A percentile compares a stretch with the other conserved stretches of the same genome.
Conservation (phyloP, 2,113 vertebrate species). For the Brachionichthys hirsutus region DNA sequence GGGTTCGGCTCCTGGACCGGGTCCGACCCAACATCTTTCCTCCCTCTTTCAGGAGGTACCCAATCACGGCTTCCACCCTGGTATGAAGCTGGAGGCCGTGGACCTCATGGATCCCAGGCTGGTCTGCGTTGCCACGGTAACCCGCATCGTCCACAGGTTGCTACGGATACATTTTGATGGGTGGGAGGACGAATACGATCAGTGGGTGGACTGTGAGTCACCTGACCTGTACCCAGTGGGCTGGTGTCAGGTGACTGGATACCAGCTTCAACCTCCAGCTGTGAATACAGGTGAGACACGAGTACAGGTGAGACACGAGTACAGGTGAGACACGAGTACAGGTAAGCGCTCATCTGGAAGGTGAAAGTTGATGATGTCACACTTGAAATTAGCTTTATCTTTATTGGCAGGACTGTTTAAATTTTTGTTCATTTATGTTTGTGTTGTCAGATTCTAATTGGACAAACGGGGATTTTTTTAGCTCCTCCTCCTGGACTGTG, state of each 20-base stretch:
- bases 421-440: background rate
- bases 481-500: too few relatives aligned
- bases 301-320: constrained; percentile 6
- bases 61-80: constrained; percentile 90
- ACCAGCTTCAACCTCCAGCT: constrained; percentile 92
- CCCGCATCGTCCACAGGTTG: constrained; percentile 91
- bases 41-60: constrained; percentile 84
- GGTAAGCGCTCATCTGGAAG: too few relatives aligned
- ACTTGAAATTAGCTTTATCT: too few relatives aligned
- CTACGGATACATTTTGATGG: constrained; percentile 95
- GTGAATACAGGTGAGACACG: constrained; percentile 76
- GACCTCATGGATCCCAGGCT: constrained; percentile 97
- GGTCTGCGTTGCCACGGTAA: constrained; percentile 96
- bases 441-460: too few relatives aligned
- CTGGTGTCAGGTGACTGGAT: constrained; percentile 95
- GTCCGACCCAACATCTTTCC: too few relatives aligned
- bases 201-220: constrained; percentile 97
- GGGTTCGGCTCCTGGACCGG: too few relatives aligned
- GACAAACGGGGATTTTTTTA: too few relatives aligned
- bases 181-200: constrained; percentile 96
- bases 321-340: too few relatives aligned
- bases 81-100: constrained; percentile 96
- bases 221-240: constrained; percentile 95
- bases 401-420: too few relatives aligned
- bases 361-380: too few relatives aligned